Base-by-base conservation (phyloP, 1,140 invertebrate genomes). In the Epicauta chinensis region DNA sequence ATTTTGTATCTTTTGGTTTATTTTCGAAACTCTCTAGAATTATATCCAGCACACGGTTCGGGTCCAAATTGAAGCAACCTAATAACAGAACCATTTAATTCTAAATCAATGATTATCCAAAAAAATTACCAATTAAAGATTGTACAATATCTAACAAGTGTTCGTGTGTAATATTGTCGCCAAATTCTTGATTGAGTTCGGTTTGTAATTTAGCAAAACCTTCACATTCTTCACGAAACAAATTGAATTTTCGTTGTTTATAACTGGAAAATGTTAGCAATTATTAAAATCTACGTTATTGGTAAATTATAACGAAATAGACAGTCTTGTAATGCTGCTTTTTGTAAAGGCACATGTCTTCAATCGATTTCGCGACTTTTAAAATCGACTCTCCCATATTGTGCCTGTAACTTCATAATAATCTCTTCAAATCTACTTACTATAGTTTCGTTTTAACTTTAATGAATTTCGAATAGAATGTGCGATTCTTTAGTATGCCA, bases 51-150 rank as follows among this genome's bases (percentile, higher is more conserved):
- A 98, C 95, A 65, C 97, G 79, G 71, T 99, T 99, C 13, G 97
- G 97, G 75, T 99, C 97, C 63, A 99, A 80, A 77, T 98, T 97
- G 68, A 99, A 99, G 72, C 93, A 97, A 65, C 97, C 95, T 95
- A 70, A n/a, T n/a, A n/a, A n/a, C n/a, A n/a, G n/a, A n/a, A n/a
- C n/a, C 44, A 81, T 75, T 46, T 51, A 55, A 46, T 50, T 54
- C 14, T 31, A 41, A 43, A 44, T 31, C 49, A 37, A n/a, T 44
- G 36, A 48, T 51, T 55, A 55, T n/a, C 66, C 80, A 93, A 91
- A 92, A 68, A 96, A n/a, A n/a, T n/a, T n/a, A n/a, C n/a, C n/a
- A n/a, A n/a, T 96, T 14, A 97, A 75, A n/a, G 90, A 92, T 71
- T 91, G 90, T 31, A 95, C 87, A 17, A 91, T 86, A 75, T 93